Evolutionary conservation across 2,797 vertebrate genomes (phyloP).

Genomic region (Tokudaia muenninki): DNA sequence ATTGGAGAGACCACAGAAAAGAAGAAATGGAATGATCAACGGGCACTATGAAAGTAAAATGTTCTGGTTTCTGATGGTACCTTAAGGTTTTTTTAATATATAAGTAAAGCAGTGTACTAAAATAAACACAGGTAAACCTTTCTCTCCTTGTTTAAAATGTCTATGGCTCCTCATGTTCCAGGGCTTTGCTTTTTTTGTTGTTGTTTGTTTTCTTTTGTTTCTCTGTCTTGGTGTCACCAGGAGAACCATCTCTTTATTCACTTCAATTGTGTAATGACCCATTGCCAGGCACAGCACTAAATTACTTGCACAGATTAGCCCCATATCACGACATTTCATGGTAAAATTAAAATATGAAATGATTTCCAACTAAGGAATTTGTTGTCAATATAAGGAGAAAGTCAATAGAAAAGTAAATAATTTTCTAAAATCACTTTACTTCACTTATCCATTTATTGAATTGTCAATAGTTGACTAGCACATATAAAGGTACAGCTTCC

Average conservation of each 20-base stretch:
- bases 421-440: constrained; percentile 10
- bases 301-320: neutral
- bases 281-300: neutral
- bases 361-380: neutral
- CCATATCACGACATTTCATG: neutral
- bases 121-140: neutral
- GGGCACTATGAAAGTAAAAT: neutral
- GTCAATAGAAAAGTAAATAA: neutral
- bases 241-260: neutral
- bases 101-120: neutral
- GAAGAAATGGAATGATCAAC: neutral
- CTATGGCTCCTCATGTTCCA: neutral
- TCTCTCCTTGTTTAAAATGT: neutral
- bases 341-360: neutral
- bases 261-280: neutral
- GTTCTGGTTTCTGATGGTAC: neutral
- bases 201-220: neutral
- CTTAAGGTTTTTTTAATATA: neutral
- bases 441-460: neutral
- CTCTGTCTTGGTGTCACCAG: neutral
- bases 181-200: neutral
- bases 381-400: neutral
- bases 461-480: neutral
- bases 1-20: neutral
- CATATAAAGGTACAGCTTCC: neutral